Base-by-base conservation (phyloP, 2,888 invertebrate species). In the Lutraria lutraria region DNA sequence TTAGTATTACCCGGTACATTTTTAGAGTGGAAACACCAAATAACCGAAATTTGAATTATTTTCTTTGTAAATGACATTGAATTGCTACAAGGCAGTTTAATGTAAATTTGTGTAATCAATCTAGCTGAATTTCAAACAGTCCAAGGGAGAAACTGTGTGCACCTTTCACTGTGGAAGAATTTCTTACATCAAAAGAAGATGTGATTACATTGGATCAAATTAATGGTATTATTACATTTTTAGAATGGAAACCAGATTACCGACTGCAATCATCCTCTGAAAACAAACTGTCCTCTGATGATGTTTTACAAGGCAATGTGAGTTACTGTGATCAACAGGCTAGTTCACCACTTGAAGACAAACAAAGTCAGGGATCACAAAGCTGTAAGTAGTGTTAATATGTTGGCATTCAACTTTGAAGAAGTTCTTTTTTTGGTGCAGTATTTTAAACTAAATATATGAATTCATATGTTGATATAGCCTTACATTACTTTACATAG, bases 161-260 rank as follows among this genome's bases (percentile, higher is more conserved):
- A 19, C 83, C 88, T 13, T 88, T 86, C 60, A 88, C 60, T 12
- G 53, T 34, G 0, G 80, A 83, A 15, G 88, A 88, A 54, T 88
- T 86, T 54, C 79, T 60, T 4, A 86, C 86, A 82, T 34, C 72
- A 16, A 12, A 52, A 21, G 16, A 82, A 72, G 31, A 87, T 31
- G 54, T 29, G n/a, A 21, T 0, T 4, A 15, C 81, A 52, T 82
- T 87, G 16, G 72, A 87, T 13, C 34, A 82, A 19, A 72, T 82
- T 54, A 15, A 68, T 72, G 82, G 82, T 4, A 43, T 43, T 43
- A 43, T 43, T 43, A 43, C 43, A 4, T 43, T 85, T 85, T 31
- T 79, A 86, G 86, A 86, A 86, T 86, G 86, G 86, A 29, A 86
- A 29, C 31, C 81, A 0, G 86, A 86, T 53, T 86, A 86, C 56